Evolutionary conservation across 2,797 vertebrate genomes (phyloP), one percentile per base, ranked within the genome.

Genomic region (Coracias cyanogaster): DNA sequence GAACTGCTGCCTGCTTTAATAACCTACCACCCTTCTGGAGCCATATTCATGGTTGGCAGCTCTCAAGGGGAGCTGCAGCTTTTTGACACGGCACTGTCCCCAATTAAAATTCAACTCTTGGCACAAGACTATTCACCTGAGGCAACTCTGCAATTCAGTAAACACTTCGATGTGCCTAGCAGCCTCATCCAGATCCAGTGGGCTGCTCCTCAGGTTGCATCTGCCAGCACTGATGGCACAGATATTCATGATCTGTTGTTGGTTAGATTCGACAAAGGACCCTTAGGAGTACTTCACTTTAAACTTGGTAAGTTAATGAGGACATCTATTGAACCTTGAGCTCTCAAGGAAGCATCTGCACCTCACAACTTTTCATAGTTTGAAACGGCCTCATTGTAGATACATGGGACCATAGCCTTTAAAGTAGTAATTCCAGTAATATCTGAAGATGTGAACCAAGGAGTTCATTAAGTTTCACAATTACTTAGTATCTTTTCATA

Each of bases 11-110:
- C 99, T 43, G 87, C 96, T 15, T 95, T 98, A 28, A 93, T 99
- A 13, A 97, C 98, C 84, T 99, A 98, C 98, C 99, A 99, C 96
- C 99, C 99, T 22, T 97, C 97, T 3, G 99, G 98, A 39, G 98
- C 98, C 20, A 17, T 99, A 95, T 97, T 99, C 33, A 20, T 99
- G 90, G 98, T 97, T 28, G 99, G 98, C 45, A 99, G 98, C 81
- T 98, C 98, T 67, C 99, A 99, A 95, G 99, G 99, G 28, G 99
- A 99, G 91, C 95, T 99, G 86, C 98, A 99, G 93, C 98, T 99
- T 96, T 99, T 99, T 93, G 99, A 99, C 97, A 98, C 98, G 3
- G 99, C 99, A 7, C 96, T 99, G 72, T 98, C 98, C 18, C 98
- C 99, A 29, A 4, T 99, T 81, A 98, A 96, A 87, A 86, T 99